A percentile compares a stretch with the other conserved stretches of the same genome.
Conservation (phyloP, 1,140 invertebrate genomes). For the Anoplolepis gracilipes region DNA sequence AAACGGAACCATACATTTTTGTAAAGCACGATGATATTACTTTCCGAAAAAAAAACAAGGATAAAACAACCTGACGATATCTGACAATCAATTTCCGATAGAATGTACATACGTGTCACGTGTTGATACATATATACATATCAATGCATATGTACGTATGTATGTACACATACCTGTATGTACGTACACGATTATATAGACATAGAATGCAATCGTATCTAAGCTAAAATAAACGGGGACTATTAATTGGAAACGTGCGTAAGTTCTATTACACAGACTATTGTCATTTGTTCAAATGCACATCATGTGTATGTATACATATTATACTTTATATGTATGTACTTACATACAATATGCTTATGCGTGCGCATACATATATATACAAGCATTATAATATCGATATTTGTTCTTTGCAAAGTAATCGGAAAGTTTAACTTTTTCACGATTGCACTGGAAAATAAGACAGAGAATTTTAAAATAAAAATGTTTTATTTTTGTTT, state of each 20-base stretch:
- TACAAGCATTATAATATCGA: not conserved
- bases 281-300: not conserved
- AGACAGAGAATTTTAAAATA: not conserved
- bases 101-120: not conserved
- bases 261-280: slow-evolving; percentile 16
- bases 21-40: not conserved
- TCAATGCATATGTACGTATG: too few relatives aligned
- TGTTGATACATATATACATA: not conserved
- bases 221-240: slow-evolving; percentile 59
- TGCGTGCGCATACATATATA: not conserved
- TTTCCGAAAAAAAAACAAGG: not conserved
- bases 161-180: not conserved
- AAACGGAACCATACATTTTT: not conserved
- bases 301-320: not conserved
- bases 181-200: not conserved
- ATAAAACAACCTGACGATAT: too few relatives aligned
- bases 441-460: not conserved
- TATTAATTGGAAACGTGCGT: slow-evolving; percentile 61
- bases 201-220: slow-evolving; percentile 9
- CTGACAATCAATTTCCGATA: not conserved
- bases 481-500: not conserved
- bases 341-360: too few relatives aligned
- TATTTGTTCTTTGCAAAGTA: not conserved
- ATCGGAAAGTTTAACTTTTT: not conserved
- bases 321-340: not conserved